A percentile compares a stretch with the other conserved stretches of the same genome.
These are phyloP conservation scores for Synodontis membranacea DNA, from an alignment of 2,113 vertebrate genomes.

Conservation along the genomic window DNA sequence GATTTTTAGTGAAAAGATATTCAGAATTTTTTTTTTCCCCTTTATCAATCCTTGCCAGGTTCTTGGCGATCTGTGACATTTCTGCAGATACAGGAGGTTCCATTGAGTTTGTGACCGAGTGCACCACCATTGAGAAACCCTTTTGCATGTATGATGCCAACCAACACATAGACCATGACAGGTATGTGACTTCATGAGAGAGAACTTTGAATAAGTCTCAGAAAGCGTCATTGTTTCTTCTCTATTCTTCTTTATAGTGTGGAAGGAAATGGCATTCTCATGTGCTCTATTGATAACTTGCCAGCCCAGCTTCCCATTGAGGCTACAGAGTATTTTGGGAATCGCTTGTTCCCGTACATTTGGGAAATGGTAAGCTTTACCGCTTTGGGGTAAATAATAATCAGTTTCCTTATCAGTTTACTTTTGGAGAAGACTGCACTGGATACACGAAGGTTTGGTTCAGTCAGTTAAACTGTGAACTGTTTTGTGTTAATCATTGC, in stretches of 20 bases:
- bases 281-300: slow-evolving; percentile 98
- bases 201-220: neutral
- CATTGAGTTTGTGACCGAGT: slow-evolving; percentile 96
- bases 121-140: slow-evolving; percentile 92
- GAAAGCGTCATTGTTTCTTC: neutral
- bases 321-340: slow-evolving; percentile 96
- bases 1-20: neutral
- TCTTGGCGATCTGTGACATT: slow-evolving; percentile 96
- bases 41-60: slow-evolving; percentile 64
- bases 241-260: slow-evolving; percentile 71
- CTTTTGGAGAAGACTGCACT: slow-evolving; percentile 20
- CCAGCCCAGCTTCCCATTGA: slow-evolving; percentile 96
- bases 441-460: neutral
- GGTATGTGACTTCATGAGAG: slow-evolving; percentile 69
- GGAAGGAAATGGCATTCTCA: slow-evolving; percentile 92
- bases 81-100: slow-evolving; percentile 94
- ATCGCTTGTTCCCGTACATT: slow-evolving; percentile 90
- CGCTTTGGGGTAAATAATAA: slow-evolving; percentile 32
- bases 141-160: slow-evolving; percentile 97
- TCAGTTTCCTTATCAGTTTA: neutral
- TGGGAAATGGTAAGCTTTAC: slow-evolving; percentile 91
- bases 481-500: neutral
- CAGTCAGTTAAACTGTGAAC: neutral
- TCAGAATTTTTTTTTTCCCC: slow-evolving; percentile 3
- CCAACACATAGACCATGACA: slow-evolving; percentile 91